phyloP scores from a whole-genome alignment of 2,888 invertebrate genomes.

The Muschampia plurimacula region DNA sequence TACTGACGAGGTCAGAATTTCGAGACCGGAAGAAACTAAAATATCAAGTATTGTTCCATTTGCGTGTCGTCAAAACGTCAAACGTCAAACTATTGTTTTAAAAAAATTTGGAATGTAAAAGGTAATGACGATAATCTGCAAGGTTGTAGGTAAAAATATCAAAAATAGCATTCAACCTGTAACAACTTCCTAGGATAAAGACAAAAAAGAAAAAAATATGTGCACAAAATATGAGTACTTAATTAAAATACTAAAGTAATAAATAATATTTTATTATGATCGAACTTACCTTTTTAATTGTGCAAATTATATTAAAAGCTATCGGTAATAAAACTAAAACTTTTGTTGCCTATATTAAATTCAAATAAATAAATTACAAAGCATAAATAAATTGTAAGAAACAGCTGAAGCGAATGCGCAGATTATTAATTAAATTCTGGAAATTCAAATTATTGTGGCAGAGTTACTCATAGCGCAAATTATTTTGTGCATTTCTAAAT shows the following conservation, averaged over 20 bases:
- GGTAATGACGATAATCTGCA: background rate
- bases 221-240: no score
- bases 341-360: background rate
- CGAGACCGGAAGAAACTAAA: constrained; percentile 29
- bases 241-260: no score
- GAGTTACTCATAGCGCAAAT: background rate
- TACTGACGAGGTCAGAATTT: constrained; percentile 27
- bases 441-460: background rate
- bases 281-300: background rate
- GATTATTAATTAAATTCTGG: background rate
- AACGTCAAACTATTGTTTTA: constrained; percentile 8
- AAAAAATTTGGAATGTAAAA: constrained; percentile 6
- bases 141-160: no score
- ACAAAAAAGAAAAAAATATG: no score
- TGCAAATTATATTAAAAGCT: background rate
- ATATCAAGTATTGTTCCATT: constrained; percentile 27
- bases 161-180: no score
- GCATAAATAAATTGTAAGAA: background rate
- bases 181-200: no score
- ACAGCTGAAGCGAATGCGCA: background rate
- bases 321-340: background rate
- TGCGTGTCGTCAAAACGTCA: constrained; percentile 24
- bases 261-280: constrained; percentile 14
- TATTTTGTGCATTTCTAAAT: background rate
- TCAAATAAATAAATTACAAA: background rate